These are phyloP conservation scores for Indicator maculatus DNA, from an alignment of 2,113 vertebrate genomes.

Conservation along the genomic window DNA sequence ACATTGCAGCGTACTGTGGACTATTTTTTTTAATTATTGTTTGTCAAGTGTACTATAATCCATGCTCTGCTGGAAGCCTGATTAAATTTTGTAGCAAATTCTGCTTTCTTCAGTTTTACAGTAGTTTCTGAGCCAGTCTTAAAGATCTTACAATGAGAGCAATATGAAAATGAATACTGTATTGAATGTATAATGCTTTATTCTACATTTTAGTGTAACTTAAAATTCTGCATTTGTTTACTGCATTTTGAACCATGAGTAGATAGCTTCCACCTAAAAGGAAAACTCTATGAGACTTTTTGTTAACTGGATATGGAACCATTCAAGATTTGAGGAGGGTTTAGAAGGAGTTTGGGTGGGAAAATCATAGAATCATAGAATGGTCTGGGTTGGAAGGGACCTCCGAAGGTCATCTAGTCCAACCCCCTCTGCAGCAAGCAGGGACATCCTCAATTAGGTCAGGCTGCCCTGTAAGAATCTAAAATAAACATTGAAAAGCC, in stretches of 20 bases:
- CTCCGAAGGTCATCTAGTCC: no score
- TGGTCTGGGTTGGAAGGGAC: no score
- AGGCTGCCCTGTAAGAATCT: neutral
- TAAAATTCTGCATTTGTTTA: neutral
- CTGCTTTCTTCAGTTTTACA: neutral
- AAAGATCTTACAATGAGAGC: neutral
- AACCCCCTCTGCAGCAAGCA: no score
- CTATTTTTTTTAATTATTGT: neutral
- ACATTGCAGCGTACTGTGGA: neutral
- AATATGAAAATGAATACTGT: neutral
- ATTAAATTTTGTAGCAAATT: slow-evolving; percentile 25
- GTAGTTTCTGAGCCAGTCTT: neutral
- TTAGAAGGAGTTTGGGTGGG: neutral
- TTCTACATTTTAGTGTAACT: neutral
- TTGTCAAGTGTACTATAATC: neutral
- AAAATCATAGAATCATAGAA: neutral
- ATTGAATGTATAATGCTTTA: neutral
- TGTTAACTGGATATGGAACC: neutral
- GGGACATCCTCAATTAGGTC: no score
- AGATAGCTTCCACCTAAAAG: neutral
- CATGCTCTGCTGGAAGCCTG: neutral
- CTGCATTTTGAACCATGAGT: neutral
- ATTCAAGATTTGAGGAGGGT: neutral
- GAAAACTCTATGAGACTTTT: no score
- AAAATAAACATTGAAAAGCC: neutral